These are phyloP conservation scores for Pelodiscus sinensis DNA, from an alignment of 2,113 vertebrate species.

Conservation along the genomic window DNA sequence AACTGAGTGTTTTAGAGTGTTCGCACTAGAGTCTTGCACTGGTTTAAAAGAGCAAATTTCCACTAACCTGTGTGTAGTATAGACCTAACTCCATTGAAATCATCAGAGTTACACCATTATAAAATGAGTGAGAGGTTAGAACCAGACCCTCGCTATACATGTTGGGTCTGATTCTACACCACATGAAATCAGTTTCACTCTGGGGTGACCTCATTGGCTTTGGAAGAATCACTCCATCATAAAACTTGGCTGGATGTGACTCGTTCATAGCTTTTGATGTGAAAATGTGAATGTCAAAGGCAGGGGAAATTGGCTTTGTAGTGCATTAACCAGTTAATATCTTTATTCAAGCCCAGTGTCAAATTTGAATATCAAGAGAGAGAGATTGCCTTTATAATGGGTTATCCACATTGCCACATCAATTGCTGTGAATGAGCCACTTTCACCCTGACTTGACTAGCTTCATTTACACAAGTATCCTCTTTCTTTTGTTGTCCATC, in stretches of 20 bases:
- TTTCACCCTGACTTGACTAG: no score
- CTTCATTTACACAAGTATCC: no score
- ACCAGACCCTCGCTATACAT: neutral
- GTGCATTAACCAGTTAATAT: no score
- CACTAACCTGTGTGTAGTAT: neutral
- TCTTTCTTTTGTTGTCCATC: no score
- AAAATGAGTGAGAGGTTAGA: neutral
- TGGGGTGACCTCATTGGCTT: neutral
- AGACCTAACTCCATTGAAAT: neutral
- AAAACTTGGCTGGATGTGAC: neutral
- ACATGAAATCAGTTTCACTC: neutral
- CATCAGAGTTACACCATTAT: neutral
- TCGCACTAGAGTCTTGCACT: neutral
- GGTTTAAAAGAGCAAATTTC: neutral
- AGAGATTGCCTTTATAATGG: no score
- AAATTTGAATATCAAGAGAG: no score
- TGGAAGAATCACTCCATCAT: fast-evolving
- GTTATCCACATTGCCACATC: no score
- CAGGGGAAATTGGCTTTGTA: no score
- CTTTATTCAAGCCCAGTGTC: neutral
- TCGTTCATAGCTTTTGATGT: no score
- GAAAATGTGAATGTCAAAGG: no score
- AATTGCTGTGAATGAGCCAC: no score
- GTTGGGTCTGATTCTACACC: neutral
- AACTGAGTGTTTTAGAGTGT: neutral